Evolutionary conservation across 1,140 invertebrate genomes (phyloP).

Genomic region (Zeugodacus cucurbitae): DNA sequence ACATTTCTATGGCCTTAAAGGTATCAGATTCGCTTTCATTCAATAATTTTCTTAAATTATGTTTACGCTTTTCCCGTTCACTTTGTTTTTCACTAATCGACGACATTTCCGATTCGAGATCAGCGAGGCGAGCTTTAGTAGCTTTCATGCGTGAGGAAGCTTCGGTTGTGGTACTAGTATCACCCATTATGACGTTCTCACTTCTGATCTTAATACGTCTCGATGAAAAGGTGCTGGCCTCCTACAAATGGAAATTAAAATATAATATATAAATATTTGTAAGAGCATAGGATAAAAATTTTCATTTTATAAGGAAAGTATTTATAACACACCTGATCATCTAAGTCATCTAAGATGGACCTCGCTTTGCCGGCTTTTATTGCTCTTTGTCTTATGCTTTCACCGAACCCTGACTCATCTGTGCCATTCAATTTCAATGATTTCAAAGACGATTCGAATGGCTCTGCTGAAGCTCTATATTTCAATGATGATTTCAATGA

Average conservation of each 20-base stretch:
- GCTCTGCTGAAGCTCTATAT: constrained; percentile 14
- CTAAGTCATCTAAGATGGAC: neutral
- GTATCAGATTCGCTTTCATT: constrained; percentile 43
- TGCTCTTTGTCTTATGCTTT: neutral
- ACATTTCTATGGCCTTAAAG: constrained; percentile 24
- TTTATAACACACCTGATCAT: neutral
- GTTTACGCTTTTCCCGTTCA: constrained; percentile 44
- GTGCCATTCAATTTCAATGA: constrained; percentile 20
- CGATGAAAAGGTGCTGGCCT: neutral
- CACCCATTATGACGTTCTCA: constrained; percentile 8
- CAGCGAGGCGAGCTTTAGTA: constrained; percentile 43
- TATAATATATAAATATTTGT: neutral
- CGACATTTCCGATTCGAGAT: constrained; percentile 46
- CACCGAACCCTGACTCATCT: constrained; percentile 8
- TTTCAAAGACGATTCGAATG: constrained; percentile 11
- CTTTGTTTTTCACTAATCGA: constrained; percentile 42
- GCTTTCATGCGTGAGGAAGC: constrained; percentile 43
- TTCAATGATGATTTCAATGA: constrained; percentile 16
- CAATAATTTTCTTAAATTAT: constrained; percentile 45
- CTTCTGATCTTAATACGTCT: constrained; percentile 38
- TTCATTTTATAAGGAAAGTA: too few relatives aligned
- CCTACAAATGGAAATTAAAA: neutral
- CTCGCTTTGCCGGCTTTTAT: neutral
- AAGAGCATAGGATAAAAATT: neutral
- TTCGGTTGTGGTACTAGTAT: constrained; percentile 23